Evolutionary conservation across 2,113 vertebrate genomes (phyloP).

Genomic region (Polypterus senegalus): DNA sequence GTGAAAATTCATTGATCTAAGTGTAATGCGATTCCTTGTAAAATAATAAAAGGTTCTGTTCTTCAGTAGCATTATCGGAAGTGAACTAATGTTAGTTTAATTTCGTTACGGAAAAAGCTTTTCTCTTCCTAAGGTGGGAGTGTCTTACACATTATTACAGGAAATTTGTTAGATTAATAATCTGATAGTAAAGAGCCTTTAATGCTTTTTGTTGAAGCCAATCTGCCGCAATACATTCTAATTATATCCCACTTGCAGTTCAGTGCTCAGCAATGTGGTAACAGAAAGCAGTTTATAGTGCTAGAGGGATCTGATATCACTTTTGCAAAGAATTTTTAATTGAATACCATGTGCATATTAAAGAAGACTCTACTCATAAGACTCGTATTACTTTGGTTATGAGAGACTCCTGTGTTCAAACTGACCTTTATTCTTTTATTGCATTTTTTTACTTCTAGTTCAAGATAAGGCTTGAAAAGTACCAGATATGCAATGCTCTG

Average conservation of each 20-base stretch:
- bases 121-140: background rate
- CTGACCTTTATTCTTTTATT: no score
- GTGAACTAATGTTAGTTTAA: background rate
- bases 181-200: background rate
- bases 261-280: no score
- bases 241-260: no score
- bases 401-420: no score
- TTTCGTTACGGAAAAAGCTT: constrained; percentile 4
- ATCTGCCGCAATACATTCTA: background rate
- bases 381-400: background rate
- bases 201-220: constrained; percentile 4
- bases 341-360: background rate
- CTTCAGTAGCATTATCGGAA: background rate
- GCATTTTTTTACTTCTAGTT: no score
- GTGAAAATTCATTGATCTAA: no score
- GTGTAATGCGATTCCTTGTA: background rate
- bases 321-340: background rate
- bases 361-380: background rate
- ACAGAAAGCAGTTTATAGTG: background rate
- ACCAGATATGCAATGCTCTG: no score
- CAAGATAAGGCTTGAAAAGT: no score
- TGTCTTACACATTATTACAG: background rate
- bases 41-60: background rate
- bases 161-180: background rate
- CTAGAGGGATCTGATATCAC: background rate